Conservation (phyloP, 1,140 invertebrate species). For the Cotesia glomerata region DNA sequence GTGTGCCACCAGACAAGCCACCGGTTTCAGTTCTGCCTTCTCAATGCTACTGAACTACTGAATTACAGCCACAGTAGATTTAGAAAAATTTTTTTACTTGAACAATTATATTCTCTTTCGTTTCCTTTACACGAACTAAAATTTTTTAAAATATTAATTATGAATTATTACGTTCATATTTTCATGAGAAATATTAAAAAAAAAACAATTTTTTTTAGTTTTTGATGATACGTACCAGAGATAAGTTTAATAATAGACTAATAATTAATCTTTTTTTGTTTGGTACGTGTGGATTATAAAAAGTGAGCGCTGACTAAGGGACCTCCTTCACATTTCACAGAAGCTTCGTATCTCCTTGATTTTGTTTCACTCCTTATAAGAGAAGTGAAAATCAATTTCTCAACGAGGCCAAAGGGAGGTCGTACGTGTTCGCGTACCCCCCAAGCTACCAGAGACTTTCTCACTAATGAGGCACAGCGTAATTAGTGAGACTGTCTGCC, state of each 20-base stretch:
- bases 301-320: neutral
- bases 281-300: neutral
- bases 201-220: no score
- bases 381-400: conserved; percentile 37
- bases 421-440: conserved; percentile 48
- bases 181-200: no score
- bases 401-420: conserved; percentile 34
- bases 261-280: neutral
- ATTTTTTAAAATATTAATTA: no score
- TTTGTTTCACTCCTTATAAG: conserved; percentile 26
- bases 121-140: no score
- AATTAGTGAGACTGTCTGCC: conserved; percentile 63
- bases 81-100: neutral
- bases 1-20: conserved; percentile 32
- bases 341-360: conserved; percentile 11
- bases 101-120: no score
- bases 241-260: neutral
- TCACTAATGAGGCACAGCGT: conserved; percentile 63
- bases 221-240: no score
- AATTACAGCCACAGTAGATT: conserved; percentile 10
- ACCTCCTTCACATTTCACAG: conserved; percentile 9
- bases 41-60: conserved; percentile 31
- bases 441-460: conserved; percentile 38
- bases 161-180: no score
- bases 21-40: conserved; percentile 14